Evolutionary conservation across 2,113 vertebrate species (phyloP).

Genomic region (Halcyon malimbica): DNA sequence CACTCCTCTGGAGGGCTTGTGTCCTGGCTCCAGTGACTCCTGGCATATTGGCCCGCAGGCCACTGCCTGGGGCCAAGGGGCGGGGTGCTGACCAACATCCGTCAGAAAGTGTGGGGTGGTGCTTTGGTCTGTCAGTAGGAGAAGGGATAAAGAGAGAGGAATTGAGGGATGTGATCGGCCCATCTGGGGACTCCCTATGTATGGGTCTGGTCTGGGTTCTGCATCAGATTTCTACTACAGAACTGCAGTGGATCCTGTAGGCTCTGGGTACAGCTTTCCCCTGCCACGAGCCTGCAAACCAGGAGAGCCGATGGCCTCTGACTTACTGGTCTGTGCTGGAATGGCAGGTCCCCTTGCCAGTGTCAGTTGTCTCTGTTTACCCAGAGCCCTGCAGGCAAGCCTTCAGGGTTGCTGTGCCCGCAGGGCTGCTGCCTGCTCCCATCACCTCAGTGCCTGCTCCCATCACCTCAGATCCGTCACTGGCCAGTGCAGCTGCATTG

Average conservation of each 20-base stretch:
- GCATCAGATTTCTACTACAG: background rate
- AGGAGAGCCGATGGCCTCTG: background rate
- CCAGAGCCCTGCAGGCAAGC: background rate
- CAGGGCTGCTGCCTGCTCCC: background rate
- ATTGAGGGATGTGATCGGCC: background rate
- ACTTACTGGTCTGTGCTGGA: background rate
- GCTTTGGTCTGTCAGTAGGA: background rate
- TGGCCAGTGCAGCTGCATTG: background rate
- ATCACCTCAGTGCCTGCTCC: background rate
- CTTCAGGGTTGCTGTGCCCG: rapidly evolving
- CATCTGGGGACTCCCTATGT: no score
- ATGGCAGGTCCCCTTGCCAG: background rate
- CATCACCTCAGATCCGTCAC: background rate
- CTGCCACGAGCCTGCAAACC: background rate
- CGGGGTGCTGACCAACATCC: background rate
- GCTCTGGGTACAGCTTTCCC: background rate
- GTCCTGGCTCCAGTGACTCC: background rate
- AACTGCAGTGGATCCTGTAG: background rate
- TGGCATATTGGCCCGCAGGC: rapidly evolving
- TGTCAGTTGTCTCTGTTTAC: background rate
- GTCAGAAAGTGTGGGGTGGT: background rate
- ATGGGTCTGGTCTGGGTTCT: background rate
- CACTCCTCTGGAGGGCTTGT: background rate
- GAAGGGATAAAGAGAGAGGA: background rate
- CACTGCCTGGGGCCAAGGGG: background rate